Base-by-base conservation (phyloP, 2,888 invertebrate genomes). In the Torymus auratus region DNA sequence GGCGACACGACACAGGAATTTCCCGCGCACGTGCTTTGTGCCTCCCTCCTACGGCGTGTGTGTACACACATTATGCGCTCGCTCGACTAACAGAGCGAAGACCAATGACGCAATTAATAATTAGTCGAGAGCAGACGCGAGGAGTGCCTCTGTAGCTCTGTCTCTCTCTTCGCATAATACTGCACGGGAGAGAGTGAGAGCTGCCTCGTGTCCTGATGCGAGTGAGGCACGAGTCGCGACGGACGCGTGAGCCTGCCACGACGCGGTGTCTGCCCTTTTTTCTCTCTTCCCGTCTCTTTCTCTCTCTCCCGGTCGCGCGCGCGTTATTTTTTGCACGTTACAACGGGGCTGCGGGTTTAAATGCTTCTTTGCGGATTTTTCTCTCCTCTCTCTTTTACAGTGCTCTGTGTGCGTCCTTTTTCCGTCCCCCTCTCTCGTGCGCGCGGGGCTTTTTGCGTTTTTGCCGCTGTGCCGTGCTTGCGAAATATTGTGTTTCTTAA, bases 21-120 rank as follows among this genome's bases (percentile, higher is more conserved):
- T 70, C 20, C 64, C 64, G 62, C 52, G 56, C 58, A 58, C 23
- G 23, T 15, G n/a, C 56, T 15, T 7, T 55, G 41, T 41, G 41
- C 62, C n/a, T 58, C 55, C 55, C 55, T 14, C 69, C 23, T 52
- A 14, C 23, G 67, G 14, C 12, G 12, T 20, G n/a, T 55, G 13
- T 12, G 17, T 53, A 12, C 7, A 41, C 41, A 41, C 41, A 41
- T 41, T 41, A 41, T 41, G 41, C 41, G 41, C 41, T 28, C 41
- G 69, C 61, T 56, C 56, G 55, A 17, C 55, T n/a, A 17, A 20
- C 50, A 20, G 64, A 50, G n/a, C 72, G 65, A 75, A 61, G 68
- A 71, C 58, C 78, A 71, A 61, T 79, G 79, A 79, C 56, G 79
- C 79, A 74, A 79, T 79, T 69, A 62, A 79, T 79, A 79, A 79